Evolutionary conservation across 2,113 vertebrate genomes (phyloP), one percentile per base, ranked within the genome.

Genomic region (Tenebrosternarchus preto): DNA sequence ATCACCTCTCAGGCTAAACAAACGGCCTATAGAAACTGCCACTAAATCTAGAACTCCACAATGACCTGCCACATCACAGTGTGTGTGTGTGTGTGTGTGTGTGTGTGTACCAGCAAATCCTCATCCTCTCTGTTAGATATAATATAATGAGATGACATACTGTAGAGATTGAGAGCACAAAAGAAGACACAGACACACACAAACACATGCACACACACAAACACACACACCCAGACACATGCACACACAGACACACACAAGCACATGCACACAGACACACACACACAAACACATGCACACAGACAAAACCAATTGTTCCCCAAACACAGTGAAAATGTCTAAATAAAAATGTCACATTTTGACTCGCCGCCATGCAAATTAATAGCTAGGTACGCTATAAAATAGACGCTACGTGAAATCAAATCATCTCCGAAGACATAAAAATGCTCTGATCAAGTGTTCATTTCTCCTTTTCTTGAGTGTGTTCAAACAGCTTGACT

Each of bases 401-500:
- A 92, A 92, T 87, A 91, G 89, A 91, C 90, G 89, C 92, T 92
- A 92, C 82, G 88, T 92, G 89, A 92, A 93, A 93, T 92, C 91
- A 90, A 92, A 92, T 93, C 90, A 92, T 91, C 88, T 89, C 88
- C 46, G 83, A 87, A 88, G 91, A 91, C 90, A 89, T 88, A 90
- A 92, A 93, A 92, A 91, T 56, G 87, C 88, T 91, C 90, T 89
- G 92, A 92, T 93, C 91, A 92, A 91, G 90, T 91, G 91, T 86
- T 89, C 82, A 83, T 90, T 89, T 36, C 86, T 84, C 83, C 80
- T 73, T 82, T 90, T 88, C 91, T 84, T 87, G 90, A 91, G 88
- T 90, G 90, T 83, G 78, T 87, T 90, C 88, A 85, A 81, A 83
- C 88, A 84, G 89, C 91, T 86, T 87, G 31, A 91, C 89, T 90